Evolutionary conservation across 37 sponge, comb jelly and placozoan genomes (phyloP).

Genomic region (Cliona cf. orientalis): DNA sequence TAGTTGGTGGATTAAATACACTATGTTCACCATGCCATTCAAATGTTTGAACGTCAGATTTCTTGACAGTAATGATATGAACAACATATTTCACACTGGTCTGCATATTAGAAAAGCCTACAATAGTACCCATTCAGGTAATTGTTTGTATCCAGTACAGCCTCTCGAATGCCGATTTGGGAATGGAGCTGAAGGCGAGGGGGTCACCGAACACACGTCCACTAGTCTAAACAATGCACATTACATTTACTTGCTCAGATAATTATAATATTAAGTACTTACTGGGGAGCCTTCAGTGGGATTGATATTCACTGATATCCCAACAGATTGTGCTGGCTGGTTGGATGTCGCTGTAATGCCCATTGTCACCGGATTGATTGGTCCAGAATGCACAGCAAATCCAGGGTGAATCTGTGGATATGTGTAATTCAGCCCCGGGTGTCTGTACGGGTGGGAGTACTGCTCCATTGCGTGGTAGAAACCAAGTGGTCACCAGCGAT

Average conservation of each 20-base stretch:
- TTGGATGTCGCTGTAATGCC: not conserved
- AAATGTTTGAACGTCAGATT: not conserved
- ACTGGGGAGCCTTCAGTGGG: not conserved
- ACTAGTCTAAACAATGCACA: not conserved
- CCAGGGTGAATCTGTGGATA: not conserved
- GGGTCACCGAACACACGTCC: no score
- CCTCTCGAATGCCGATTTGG: no score
- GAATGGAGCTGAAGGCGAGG: no score
- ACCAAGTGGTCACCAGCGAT: no score
- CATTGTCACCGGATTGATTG: not conserved
- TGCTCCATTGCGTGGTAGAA: not conserved
- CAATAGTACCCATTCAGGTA: not conserved
- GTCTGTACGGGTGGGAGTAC: not conserved
- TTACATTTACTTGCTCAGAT: not conserved
- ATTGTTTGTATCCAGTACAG: no score
- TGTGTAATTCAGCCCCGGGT: not conserved
- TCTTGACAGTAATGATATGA: not conserved
- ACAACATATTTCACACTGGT: not conserved
- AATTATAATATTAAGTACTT: not conserved
- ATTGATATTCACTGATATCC: not conserved
- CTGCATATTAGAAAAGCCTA: not conserved
- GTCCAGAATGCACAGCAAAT: not conserved
- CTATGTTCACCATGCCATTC: conserved; percentile 2
- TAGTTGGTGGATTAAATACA: not conserved
- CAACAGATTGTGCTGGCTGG: conserved; percentile 3